Percentiles rank a stretch among this genome's conserved stretches.
phyloP scores from a whole-genome alignment of 2,888 invertebrate species.

The Dastarcus helophoroides region DNA sequence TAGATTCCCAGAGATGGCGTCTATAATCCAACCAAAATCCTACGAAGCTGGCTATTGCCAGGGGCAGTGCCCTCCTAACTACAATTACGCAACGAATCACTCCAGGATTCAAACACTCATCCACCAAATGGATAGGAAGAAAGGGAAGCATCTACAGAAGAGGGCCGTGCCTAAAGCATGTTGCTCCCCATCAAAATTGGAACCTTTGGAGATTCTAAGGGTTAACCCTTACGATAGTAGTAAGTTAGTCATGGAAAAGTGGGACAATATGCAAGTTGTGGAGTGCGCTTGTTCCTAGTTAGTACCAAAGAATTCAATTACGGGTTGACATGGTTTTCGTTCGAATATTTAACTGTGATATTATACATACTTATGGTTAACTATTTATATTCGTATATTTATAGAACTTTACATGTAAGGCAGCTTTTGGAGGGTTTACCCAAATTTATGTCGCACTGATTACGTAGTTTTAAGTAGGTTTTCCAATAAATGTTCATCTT shows the following conservation, averaged over 20 bases:
- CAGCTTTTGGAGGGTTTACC: neutral
- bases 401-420: neutral
- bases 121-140: slow-evolving; percentile 45
- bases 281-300: slow-evolving; percentile 60
- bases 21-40: slow-evolving; percentile 54
- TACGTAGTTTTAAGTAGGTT: too few species aligned
- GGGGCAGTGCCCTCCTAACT: slow-evolving; percentile 55
- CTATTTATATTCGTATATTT: neutral
- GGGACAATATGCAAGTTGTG: slow-evolving; percentile 59
- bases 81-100: slow-evolving; percentile 59
- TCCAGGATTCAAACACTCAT: slow-evolving; percentile 57
- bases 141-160: slow-evolving; percentile 23
- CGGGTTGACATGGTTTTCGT: slow-evolving; percentile 7
- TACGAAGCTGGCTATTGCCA: slow-evolving; percentile 63
- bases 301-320: slow-evolving; percentile 19
- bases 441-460: slow-evolving; percentile 2
- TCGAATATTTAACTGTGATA: slow-evolving; percentile 11
- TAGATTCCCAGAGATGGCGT: slow-evolving; percentile 40
- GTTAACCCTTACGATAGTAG: slow-evolving; percentile 50
- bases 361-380: slow-evolving; percentile 3
- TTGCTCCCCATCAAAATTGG: slow-evolving; percentile 57
- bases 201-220: slow-evolving; percentile 52
- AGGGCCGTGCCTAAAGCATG: slow-evolving; percentile 45
- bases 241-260: slow-evolving; percentile 52
- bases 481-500: too few species aligned